Base-by-base conservation (phyloP, 2,113 vertebrate genomes). In the Oryctolagus cuniculus region DNA sequence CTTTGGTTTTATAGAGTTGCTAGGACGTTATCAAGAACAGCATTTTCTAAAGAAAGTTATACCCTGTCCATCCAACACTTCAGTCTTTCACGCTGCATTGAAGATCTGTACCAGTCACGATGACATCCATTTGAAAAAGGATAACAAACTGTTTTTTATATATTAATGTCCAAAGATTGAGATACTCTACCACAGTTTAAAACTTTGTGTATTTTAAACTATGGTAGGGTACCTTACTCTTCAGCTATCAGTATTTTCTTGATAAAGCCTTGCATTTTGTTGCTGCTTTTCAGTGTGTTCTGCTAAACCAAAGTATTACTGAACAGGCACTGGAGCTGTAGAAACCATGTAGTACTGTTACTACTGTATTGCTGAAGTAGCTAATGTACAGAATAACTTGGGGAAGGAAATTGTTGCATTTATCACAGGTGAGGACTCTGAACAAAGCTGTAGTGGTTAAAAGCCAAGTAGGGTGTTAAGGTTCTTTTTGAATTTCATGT, bases 1-100 rank as follows among this genome's bases (percentile, higher is more conserved):
- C 19, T 72, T 94, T 61, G 24, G 9, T 73, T 66, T 67, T 87
- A 74, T 31, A 49, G 81, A 72, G 21, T 77, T 83, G 15, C 21
- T 87, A 87, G 21, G 77, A 90, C 82, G 7, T 94, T 79, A 69
- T 73, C 55, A 90, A 73, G 75, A 75, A 75, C 36, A 86, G 10
- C 13, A 12, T 90, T 89, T 92, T 55, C 49, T 70, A 82, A 69
- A 94, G 51, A 17, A 73, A 90, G 87, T 63, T 90, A 66, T 34
- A 66, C 16, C 10, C 49, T 90, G 55, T 6, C 9, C 61, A 77
- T 64, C 36, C 11, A 64, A 61, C 36, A 73, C 19, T 78, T 83
- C 17, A 49, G 25, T 74, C 55, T 91, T 87, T 55, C 44, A 55
- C 80, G 85, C 34, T 93, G 4, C 9, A 29, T 78, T n/a, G 66